A percentile compares a stretch with the other conserved stretches of the same genome.
Conservation (phyloP, 2,797 vertebrate genomes). For the Bovichtus diacanthus region DNA sequence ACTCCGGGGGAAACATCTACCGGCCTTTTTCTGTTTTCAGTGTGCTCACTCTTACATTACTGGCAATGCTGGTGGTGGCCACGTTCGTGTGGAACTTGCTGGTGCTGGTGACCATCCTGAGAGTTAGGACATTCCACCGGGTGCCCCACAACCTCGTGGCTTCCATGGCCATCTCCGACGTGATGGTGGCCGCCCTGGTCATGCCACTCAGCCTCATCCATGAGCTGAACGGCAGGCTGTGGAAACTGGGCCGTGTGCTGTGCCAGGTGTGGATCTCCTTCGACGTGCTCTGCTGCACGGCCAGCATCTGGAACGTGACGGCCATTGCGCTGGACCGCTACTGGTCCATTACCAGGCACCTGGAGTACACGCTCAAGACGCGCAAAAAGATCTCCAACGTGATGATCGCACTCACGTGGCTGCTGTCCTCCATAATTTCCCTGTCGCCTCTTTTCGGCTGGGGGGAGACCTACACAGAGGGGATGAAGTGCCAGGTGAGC, state of each 20-base stretch:
- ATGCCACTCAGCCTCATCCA: constrained; percentile 96
- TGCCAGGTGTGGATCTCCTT: constrained; percentile 97
- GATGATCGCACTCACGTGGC: constrained; percentile 96
- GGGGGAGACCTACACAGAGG: constrained; percentile 93
- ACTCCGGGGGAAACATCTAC: constrained; percentile 76
- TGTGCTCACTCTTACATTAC: constrained; percentile 89
- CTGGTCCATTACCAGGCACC: constrained; percentile 96
- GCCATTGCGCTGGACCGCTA: constrained; percentile 97
- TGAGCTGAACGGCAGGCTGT: constrained; percentile 90
- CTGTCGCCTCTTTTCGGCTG: constrained; percentile 95
- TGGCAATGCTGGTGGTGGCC: constrained; percentile 92
- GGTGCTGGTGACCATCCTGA: constrained; percentile 94
- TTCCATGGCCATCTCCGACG: constrained; percentile 95
- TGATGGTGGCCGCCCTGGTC: constrained; percentile 95
- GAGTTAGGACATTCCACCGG: constrained; percentile 94
- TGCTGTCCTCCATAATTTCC: constrained; percentile 93
- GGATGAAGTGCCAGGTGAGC: constrained; percentile 93
- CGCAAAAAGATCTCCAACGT: constrained; percentile 93
- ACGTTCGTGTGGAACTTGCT: constrained; percentile 97
- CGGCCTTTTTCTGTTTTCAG: constrained; percentile 89
- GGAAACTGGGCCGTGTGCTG: constrained; percentile 91
- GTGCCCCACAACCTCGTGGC: constrained; percentile 98
- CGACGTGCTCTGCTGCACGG: constrained; percentile 97
- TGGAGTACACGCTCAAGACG: constrained; percentile 92
- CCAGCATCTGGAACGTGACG: constrained; percentile 98